Evolutionary conservation across 2,797 vertebrate genomes (phyloP), one percentile per base, ranked within the genome.

Genomic region (Oryzias dopingdopingensis): DNA sequence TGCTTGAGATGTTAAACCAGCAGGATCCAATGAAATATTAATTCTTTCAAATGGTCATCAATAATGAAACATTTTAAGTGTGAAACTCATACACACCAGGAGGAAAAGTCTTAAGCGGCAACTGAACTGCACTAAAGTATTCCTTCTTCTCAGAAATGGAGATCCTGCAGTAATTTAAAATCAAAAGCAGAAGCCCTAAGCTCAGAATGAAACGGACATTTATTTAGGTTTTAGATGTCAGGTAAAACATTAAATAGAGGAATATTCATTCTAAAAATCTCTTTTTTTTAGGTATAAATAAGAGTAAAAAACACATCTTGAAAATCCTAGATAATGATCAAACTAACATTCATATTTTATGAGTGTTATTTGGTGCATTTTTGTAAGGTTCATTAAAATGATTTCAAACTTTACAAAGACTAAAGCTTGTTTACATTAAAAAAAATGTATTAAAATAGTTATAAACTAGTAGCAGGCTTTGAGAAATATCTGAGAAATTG

Each of bases 21-120:
- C 26, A 18, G 55, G 40, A 53, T 75, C 26, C 59, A 49, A 74
- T 91, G 2, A 74, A 86, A 81, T 79, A 85, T 86, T 81, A 22
- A 86, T 76, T 7, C 50, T 53, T 26, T 69, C 50, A 74, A 82
- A 80, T 56, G 53, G 60, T 40, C 7, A 73, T 84, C 20, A 83
- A 86, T 83, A 65, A 77, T 83, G 79, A 4, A 81, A 40, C 16
- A 68, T 44, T 77, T 66, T 20, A 67, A 53, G 76, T 55, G 44
- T 57, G 54, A 61, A 57, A 45, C 48, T 26, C 23, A 50, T 52
- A 66, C 37, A 67, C 22, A 59, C 37, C 24, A 63, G 49, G 58
- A 43, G 29, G 43, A 52, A 5, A 40, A 59, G 58, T 46, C 55
- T 42, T 16, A 22, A 55, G 42, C 24, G 65, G 57, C 24, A 56